Evolutionary conservation across 2,888 invertebrate species (phyloP).

Genomic region (Athripsodes cinereus): DNA sequence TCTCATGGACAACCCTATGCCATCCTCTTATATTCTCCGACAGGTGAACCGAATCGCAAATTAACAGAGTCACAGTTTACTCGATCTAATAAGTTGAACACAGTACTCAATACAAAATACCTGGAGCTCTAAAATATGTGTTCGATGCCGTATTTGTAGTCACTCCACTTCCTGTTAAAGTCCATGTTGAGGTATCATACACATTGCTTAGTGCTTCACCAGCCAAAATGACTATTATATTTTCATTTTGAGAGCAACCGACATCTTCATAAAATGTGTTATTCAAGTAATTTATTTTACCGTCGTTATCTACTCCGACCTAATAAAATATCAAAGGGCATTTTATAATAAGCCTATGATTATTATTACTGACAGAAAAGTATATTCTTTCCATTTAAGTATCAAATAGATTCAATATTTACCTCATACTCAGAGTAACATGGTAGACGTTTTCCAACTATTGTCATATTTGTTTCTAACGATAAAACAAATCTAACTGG

Average conservation of each 20-base stretch:
- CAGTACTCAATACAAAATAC: constrained; percentile 37
- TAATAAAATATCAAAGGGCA: constrained; percentile 34
- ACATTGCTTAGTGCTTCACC: constrained; percentile 37
- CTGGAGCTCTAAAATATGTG: constrained; percentile 66
- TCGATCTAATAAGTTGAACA: no score
- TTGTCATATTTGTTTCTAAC: constrained; percentile 58
- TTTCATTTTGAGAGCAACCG: constrained; percentile 41
- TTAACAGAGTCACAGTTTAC: no score
- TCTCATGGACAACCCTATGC: no score
- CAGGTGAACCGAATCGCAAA: no score
- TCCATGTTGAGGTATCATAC: constrained; percentile 50
- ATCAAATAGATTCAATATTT: no score
- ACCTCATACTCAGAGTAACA: constrained; percentile 51
- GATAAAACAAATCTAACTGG: constrained; percentile 60
- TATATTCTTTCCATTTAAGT: no score
- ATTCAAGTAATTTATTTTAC: constrained; percentile 52
- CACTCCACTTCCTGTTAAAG: constrained; percentile 44
- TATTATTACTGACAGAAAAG: no score
- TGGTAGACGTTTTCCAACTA: constrained; percentile 50
- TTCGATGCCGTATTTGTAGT: constrained; percentile 61
- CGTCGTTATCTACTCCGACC: constrained; percentile 49
- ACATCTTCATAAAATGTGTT: constrained; percentile 38
- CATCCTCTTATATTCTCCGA: no score
- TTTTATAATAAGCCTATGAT: no score
- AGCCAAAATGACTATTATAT: constrained; percentile 30